Evolutionary conservation across 2,113 vertebrate genomes (phyloP).

Genomic region (Chiloscyllium plagiosum): DNA sequence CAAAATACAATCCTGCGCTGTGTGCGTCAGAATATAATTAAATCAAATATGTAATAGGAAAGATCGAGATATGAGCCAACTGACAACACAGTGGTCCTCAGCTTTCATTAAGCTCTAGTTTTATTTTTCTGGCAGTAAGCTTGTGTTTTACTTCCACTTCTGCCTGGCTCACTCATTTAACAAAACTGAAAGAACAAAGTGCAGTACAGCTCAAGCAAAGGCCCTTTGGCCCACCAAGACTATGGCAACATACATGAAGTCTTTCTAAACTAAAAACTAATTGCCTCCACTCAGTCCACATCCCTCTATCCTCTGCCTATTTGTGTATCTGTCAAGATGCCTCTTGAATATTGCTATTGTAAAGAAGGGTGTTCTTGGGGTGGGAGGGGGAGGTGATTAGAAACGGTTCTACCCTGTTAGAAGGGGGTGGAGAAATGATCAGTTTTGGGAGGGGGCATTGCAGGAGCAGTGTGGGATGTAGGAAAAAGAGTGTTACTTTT

Average conservation of each 20-base stretch:
- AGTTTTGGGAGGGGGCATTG: neutral
- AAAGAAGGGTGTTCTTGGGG: neutral
- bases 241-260: neutral
- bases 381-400: neutral
- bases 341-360: too few relatives aligned
- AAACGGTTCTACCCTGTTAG: neutral
- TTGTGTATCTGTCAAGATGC: too few relatives aligned
- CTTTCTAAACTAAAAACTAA: too few relatives aligned
- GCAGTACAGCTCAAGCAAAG: neutral
- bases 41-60: neutral
- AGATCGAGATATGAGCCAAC: neutral
- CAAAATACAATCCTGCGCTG: neutral
- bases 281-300: too few relatives aligned
- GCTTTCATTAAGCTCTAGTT: neutral
- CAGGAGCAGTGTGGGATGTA: too few relatives aligned
- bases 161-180: neutral
- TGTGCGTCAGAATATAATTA: neutral
- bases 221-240: neutral
- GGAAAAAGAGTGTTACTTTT: too few relatives aligned
- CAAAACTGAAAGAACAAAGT: neutral
- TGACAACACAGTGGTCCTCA: neutral
- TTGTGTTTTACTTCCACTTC: neutral
- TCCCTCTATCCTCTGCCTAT: too few relatives aligned
- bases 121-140: neutral
- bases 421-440: neutral